Evolutionary conservation across 1,140 invertebrate genomes (phyloP).

Genomic region (Littorina saxatilis): DNA sequence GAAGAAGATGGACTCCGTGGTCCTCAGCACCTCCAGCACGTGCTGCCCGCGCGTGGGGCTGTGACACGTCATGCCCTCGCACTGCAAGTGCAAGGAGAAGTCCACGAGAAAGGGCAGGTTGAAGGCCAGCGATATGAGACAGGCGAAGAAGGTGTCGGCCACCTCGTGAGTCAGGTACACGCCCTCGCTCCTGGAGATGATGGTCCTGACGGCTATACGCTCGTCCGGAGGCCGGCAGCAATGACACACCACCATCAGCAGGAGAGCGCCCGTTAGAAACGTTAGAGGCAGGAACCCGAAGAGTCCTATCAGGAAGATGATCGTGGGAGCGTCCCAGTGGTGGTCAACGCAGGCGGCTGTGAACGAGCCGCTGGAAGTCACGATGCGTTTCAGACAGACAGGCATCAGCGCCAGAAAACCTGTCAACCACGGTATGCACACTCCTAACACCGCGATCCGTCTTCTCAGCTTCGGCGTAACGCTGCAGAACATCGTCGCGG

Average conservation of each 20-base stretch:
- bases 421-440: conserved; percentile 7
- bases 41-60: neutral
- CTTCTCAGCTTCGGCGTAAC: neutral
- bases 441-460: neutral
- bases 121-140: conserved; percentile 19
- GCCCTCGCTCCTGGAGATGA: conserved; percentile 29
- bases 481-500: conserved; percentile 5
- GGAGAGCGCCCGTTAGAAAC: neutral
- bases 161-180: conserved; percentile 36
- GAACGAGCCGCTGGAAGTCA: conserved; percentile 19
- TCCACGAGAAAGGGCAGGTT: conserved; percentile 30
- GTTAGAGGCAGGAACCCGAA: conserved; percentile 4
- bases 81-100: neutral
- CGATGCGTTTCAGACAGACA: neutral
- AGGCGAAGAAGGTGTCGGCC: conserved; percentile 30
- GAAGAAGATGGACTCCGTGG: conserved; percentile 30
- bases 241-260: neutral
- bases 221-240: conserved; percentile 25
- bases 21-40: conserved; percentile 34
- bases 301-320: neutral
- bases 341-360: neutral
- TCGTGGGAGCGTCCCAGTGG: neutral
- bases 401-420: conserved; percentile 5
- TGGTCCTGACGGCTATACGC: conserved; percentile 32
- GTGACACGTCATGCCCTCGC: conserved; percentile 4